Evolutionary conservation across 2,113 vertebrate genomes (phyloP), one percentile per base, ranked within the genome.

Genomic region (Nipponia nippon): DNA sequence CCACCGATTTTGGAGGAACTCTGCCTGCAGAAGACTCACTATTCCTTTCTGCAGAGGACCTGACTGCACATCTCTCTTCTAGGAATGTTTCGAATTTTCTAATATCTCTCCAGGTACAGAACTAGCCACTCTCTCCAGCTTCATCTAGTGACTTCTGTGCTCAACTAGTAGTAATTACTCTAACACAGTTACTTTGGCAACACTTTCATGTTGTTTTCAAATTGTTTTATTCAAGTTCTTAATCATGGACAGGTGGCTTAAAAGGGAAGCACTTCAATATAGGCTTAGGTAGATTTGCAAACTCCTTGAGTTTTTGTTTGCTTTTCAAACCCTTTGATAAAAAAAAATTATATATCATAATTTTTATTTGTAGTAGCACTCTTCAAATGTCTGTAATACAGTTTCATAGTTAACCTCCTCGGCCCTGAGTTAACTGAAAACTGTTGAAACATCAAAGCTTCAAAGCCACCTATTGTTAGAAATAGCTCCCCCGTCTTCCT

Each of bases 401-500:
- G 23, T 83, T 90, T 92, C 32, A 34, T 44, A 67, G 44, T 86
- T 94, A 95, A 93, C 95, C 62, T 95, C 11, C 79, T 95, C 7
- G 2, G 34, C 49, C 85, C 66, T 69, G 71, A 53, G 78, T 92
- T 95, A 93, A 88, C 75, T 86, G 71, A 86, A 90, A 86, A 70
- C 32, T 73, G 34, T 88, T 73, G 67, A 89, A 92, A 90, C 26
- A 66, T 75, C 80, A 91, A 94, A 90, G 46, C 63, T 92, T 94
- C 83, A 81, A 84, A 96, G 55, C 30, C 65, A 82, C 16, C 81
- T 85, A 65, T 91, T 76, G 81, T 96, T 93, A 34, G 1, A 83
- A 95, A 95, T 38, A 96, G 83, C 56, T 96, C 80, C 63, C 63
- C 86, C 20, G 10, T 50, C 80, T 93, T 75, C 80, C 72, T 91